phyloP scores from a whole-genome alignment of 2,888 invertebrate genomes.

The Dromius quadrimaculatus region DNA sequence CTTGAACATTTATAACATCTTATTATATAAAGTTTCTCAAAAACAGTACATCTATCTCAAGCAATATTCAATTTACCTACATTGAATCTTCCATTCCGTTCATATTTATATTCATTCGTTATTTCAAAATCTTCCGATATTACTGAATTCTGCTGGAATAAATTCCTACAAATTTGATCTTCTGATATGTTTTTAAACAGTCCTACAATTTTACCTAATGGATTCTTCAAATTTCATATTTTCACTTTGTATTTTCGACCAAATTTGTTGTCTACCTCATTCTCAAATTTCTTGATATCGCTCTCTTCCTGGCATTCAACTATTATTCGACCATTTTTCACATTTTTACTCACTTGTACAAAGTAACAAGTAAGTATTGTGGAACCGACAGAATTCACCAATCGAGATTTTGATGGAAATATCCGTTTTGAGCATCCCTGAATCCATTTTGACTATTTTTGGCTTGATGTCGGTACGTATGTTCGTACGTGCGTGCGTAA shows the following conservation, averaged over 20 bases:
- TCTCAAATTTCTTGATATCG: not conserved
- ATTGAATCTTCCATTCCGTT: not conserved
- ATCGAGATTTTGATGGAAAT: too few species aligned
- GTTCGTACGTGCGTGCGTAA: too few species aligned
- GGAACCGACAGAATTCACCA: too few species aligned
- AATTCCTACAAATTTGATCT: not conserved
- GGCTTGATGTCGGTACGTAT: too few species aligned
- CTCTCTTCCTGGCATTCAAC: not conserved
- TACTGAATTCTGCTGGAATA: not conserved
- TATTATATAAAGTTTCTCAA: not conserved
- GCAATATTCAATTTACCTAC: too few species aligned
- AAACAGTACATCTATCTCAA: not conserved
- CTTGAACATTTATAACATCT: not conserved
- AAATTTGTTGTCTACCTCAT: not conserved
- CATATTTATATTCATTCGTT: slow-evolving; percentile 3
- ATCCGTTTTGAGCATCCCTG: too few species aligned
- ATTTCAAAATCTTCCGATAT: not conserved
- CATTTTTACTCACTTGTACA: too few species aligned
- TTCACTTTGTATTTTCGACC: slow-evolving; percentile 10
- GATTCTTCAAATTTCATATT: slow-evolving; percentile 2
- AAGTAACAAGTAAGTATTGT: too few species aligned
- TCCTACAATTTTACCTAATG: slow-evolving; percentile 15
- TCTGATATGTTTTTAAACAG: not conserved
- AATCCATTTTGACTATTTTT: too few species aligned
- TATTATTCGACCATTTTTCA: not conserved